Evolutionary conservation across 2,797 vertebrate species (phyloP).

Genomic region (Microctenopoma steveboyesi): DNA sequence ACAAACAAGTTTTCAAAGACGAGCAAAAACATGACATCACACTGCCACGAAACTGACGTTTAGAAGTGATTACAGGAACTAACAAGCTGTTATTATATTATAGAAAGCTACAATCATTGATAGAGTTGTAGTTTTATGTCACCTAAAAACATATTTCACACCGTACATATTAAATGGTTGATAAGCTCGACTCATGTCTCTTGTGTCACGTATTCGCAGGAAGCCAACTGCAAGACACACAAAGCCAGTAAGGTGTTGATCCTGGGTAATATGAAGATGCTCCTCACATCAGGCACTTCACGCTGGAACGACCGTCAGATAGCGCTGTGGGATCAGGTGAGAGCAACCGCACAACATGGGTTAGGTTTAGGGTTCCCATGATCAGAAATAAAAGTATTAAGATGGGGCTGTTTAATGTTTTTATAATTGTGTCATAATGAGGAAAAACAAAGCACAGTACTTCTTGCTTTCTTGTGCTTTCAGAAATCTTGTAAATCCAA

Average conservation of each 20-base stretch:
- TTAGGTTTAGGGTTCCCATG: no score
- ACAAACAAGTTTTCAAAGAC: constrained; percentile 20
- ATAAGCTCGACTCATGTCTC: not conserved
- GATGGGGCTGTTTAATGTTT: no score
- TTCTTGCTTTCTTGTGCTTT: no score
- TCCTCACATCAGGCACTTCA: constrained; percentile 89
- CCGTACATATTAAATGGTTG: not conserved
- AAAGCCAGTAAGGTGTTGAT: constrained; percentile 90
- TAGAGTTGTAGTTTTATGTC: not conserved
- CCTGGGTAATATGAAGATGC: constrained; percentile 89
- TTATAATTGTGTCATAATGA: no score
- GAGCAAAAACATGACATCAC: constrained; percentile 4
- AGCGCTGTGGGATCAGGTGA: constrained; percentile 77
- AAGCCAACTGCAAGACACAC: constrained; percentile 86
- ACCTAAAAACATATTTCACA: not conserved
- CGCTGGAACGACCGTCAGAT: constrained; percentile 91
- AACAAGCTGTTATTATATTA: not conserved
- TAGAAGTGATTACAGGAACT: not conserved
- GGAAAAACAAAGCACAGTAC: no score
- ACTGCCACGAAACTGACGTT: not conserved
- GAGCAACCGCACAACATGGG: constrained; percentile 1
- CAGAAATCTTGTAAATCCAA: no score
- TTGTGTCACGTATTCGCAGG: constrained; percentile 77
- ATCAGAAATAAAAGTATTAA: no score
- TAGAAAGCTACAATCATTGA: no score